phyloP scores from a whole-genome alignment of 2,888 invertebrate species.

The Ichneumoninae sp. region DNA sequence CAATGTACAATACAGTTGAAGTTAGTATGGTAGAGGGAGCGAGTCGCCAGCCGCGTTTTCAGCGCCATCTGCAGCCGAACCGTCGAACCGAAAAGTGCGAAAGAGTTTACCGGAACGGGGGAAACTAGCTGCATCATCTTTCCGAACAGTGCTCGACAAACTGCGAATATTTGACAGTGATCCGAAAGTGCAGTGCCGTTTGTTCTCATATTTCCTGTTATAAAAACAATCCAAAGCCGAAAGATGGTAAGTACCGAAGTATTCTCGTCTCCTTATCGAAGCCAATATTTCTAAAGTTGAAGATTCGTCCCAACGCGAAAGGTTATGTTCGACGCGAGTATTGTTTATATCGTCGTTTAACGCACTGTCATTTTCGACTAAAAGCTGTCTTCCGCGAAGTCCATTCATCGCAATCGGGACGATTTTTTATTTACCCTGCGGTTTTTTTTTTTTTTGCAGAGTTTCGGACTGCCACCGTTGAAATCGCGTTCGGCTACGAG shows the following conservation, averaged over 20 bases:
- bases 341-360: conserved; percentile 36
- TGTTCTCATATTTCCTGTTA: not conserved
- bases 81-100: not conserved
- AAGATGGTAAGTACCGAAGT: conserved; percentile 53
- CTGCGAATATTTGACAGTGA: conserved; percentile 20
- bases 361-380: conserved; percentile 8
- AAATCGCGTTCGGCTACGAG: conserved; percentile 86
- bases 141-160: conserved; percentile 44
- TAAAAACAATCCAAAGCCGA: conserved; percentile 12
- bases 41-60: not conserved
- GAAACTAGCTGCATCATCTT: conserved; percentile 66
- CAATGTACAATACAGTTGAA: not conserved
- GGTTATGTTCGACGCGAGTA: conserved; percentile 50
- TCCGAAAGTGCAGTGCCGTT: conserved; percentile 4
- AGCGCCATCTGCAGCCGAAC: not conserved
- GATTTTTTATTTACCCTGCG: not conserved
- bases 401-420: not conserved
- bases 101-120: conserved; percentile 15
- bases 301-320: not conserved
- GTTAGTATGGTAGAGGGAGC: conserved; percentile 32
- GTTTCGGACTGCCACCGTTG: conserved; percentile 88
- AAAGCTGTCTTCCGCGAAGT: not conserved
- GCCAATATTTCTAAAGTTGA: not conserved
- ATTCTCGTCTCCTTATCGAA: not conserved
- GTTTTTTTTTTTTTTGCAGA: conserved; percentile 85